Base-by-base conservation (phyloP, 30 jellyfish, hydroid and myxozoan genomes). In the Sanderia malayensis region DNA sequence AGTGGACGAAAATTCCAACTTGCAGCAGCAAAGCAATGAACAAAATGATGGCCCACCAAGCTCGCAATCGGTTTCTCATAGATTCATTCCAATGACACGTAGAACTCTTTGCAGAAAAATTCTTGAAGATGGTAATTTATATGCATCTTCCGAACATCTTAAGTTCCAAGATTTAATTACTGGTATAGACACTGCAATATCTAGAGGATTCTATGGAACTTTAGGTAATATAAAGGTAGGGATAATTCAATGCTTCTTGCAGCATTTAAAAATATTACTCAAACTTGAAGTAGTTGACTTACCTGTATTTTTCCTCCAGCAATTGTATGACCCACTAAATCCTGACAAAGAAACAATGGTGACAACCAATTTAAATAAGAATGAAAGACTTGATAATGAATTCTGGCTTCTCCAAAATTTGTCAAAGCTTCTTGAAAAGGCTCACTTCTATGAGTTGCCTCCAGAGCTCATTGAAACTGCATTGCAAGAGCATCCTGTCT, bases 341-440 rank as follows among this genome's bases (percentile, higher is more conserved):
- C 97, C 97, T 37, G 97, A 89, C 85, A 89, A 89, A 73, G 97
- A 88, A 67, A 83, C 95, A 57, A 44, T 83, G 76, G 74, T 59
- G 4, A 27, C 80, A 27, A 83, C 80, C 1, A 79, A 75, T 46
- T 27, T 81, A 63, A 73, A 93, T 25, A 71, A 74, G 49, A 89
- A 81, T 30, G 95, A 89, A 65, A 70, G 74, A 30, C 72, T 81
- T 65, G 95, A 81, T 61, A 81, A 89, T 67, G 97, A 89, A 52
- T 89, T 82, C 64, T 46, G 91, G 81, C 76, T 89, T 49, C 81
- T 89, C 25, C 93, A 89, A 77, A 89, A 78, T 31, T 30, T 89
- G 4, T 70, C 97, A 45, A 41, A 60, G 44, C 83, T 73, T 4
- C 44, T 89, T n/a, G 86, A 89, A 34, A 81, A 74, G 61, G 97